Evolutionary conservation across 2,797 vertebrate genomes (phyloP).

Genomic region (Pitangus sulphuratus): DNA sequence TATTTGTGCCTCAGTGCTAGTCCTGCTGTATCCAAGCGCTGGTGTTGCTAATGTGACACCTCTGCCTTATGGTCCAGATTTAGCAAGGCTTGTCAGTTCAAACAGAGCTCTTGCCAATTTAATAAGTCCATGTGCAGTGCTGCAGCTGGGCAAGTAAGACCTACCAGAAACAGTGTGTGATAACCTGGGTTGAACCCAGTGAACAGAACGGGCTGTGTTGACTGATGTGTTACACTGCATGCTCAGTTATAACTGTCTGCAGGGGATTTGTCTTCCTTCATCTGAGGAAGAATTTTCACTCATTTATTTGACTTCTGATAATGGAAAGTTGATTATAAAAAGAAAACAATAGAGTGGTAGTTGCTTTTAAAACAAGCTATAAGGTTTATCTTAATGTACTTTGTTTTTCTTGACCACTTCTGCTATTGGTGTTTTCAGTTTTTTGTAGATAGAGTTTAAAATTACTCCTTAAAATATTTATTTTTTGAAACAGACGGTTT

Average conservation of each 20-base stretch:
- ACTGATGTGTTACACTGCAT: neutral
- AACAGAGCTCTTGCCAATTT: neutral
- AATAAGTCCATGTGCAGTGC: neutral
- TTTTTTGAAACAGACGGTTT: neutral
- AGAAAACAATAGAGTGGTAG: neutral
- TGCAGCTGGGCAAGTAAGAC: neutral
- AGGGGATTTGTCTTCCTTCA: neutral
- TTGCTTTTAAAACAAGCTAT: neutral
- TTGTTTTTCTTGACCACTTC: neutral
- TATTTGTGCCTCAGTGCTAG: neutral
- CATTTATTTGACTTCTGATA: neutral
- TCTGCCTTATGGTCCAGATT: neutral
- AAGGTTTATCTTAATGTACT: neutral
- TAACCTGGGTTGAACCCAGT: neutral
- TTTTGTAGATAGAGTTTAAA: neutral
- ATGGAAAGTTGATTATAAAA: neutral
- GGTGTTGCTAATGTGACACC: neutral
- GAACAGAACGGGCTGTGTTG: accelerated
- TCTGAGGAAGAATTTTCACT: neutral
- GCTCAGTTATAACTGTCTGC: neutral
- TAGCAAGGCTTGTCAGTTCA: neutral
- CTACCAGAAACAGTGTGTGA: accelerated
- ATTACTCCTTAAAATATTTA: neutral
- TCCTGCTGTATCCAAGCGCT: neutral
- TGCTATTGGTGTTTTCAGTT: neutral